phyloP scores from a whole-genome alignment of 2,888 invertebrate species.

The Leucophenga maculata region DNA sequence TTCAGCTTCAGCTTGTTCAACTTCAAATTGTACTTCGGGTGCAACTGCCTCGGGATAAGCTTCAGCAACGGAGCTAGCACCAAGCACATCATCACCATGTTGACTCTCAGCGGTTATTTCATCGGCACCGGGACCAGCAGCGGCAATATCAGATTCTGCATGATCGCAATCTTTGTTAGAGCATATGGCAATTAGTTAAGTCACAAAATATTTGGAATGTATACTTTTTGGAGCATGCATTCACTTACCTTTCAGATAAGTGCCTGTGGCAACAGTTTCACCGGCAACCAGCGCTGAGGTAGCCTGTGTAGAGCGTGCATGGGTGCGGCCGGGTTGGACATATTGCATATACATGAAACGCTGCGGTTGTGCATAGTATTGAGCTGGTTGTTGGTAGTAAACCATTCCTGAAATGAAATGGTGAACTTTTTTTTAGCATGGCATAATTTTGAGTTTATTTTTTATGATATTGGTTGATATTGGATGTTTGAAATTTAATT shows the following conservation, averaged over 20 bases:
- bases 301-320: slow-evolving; percentile 67
- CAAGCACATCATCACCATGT: slow-evolving; percentile 59
- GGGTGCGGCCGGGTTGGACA: slow-evolving; percentile 64
- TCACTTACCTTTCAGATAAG: slow-evolving; percentile 68
- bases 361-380: slow-evolving; percentile 59
- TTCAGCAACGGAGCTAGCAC: slow-evolving; percentile 67
- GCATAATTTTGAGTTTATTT: too few species aligned
- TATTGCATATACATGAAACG: slow-evolving; percentile 70
- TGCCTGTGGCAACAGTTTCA: slow-evolving; percentile 69
- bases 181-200: slow-evolving; percentile 30
- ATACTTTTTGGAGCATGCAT: background rate
- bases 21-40: slow-evolving; percentile 52
- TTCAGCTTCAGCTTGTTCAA: slow-evolving; percentile 39
- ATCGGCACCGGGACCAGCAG: slow-evolving; percentile 45
- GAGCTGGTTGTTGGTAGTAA: slow-evolving; percentile 67
- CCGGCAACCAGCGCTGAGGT: slow-evolving; percentile 71
- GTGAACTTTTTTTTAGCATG: slow-evolving; percentile 53
- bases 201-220: too few species aligned
- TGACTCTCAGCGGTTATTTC: slow-evolving; percentile 50
- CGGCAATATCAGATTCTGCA: slow-evolving; percentile 63
- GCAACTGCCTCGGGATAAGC: slow-evolving; percentile 63
- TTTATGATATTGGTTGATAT: too few species aligned
- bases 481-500: background rate
- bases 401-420: slow-evolving; percentile 64
- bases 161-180: slow-evolving; percentile 68